Conservation (phyloP, 2,888 invertebrate species). For the Brachylomia viminalis region DNA sequence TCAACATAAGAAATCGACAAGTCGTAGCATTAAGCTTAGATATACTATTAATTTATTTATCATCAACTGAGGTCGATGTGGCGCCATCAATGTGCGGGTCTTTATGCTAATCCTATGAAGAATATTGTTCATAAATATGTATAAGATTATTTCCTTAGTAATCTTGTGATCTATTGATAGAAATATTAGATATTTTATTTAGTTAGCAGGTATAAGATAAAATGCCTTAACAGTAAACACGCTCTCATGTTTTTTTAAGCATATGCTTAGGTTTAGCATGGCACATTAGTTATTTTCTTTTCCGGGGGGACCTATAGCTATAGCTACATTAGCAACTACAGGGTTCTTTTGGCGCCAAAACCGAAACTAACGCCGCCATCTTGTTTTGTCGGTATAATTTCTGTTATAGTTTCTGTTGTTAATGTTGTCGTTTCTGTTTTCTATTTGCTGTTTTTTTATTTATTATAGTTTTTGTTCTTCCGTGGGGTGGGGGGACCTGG, state of each 20-base stretch:
- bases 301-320: neutral
- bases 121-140: conserved; percentile 53
- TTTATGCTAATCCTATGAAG: conserved; percentile 44
- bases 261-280: neutral
- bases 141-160: conserved; percentile 40
- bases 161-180: conserved; percentile 38
- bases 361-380: neutral
- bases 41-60: conserved; percentile 51
- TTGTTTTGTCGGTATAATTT: neutral
- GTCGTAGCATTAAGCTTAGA: conserved; percentile 28
- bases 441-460: too few relatives aligned
- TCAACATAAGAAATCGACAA: conserved; percentile 40
- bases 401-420: too few relatives aligned
- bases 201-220: neutral
- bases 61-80: conserved; percentile 3
- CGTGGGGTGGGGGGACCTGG: too few relatives aligned
- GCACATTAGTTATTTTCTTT: neutral
- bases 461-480: too few relatives aligned
- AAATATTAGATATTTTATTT: conserved; percentile 25
- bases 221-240: conserved; percentile 1
- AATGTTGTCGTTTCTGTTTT: too few relatives aligned
- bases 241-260: neutral
- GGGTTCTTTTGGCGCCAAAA: neutral
- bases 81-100: conserved; percentile 21
- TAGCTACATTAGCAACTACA: neutral